A percentile compares a stretch with the other conserved stretches of the same genome.
Conservation (phyloP, 2,113 vertebrate genomes). For the Pseudorectes ferrugineus region DNA sequence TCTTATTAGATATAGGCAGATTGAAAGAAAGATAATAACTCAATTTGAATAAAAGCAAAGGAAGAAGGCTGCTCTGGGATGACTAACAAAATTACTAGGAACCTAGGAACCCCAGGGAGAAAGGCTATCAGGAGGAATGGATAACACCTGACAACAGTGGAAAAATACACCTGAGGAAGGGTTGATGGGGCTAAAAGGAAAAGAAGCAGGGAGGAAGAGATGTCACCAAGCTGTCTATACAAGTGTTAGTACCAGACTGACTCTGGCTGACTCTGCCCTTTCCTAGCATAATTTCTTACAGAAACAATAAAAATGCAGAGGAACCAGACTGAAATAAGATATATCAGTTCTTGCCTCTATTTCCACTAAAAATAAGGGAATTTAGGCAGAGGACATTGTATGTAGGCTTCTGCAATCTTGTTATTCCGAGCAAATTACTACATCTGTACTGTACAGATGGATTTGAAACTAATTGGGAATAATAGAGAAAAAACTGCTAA, state of each 20-base stretch:
- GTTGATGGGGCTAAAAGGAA: background rate
- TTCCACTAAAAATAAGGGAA: background rate
- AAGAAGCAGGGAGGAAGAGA: background rate
- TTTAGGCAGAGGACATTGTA: background rate
- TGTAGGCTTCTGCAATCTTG: rapidly evolving
- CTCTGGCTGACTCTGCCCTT: background rate
- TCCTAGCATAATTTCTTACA: background rate
- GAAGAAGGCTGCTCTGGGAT: background rate
- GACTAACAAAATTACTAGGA: background rate
- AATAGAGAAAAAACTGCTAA: background rate
- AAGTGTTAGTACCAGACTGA: background rate
- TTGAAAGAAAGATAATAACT: background rate
- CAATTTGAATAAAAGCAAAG: background rate
- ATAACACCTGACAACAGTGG: background rate
- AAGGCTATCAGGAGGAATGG: background rate
- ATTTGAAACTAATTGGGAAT: background rate
- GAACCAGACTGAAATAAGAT: background rate
- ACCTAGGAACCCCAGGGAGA: rapidly evolving
- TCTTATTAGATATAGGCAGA: background rate
- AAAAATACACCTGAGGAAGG: background rate
- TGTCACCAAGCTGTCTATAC: background rate
- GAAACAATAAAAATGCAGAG: background rate
- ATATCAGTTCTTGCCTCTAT: background rate
- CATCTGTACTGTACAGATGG: background rate
- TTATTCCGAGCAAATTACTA: background rate